Evolutionary conservation across 2,113 vertebrate genomes (phyloP).

Genomic region (Pipa parva): DNA sequence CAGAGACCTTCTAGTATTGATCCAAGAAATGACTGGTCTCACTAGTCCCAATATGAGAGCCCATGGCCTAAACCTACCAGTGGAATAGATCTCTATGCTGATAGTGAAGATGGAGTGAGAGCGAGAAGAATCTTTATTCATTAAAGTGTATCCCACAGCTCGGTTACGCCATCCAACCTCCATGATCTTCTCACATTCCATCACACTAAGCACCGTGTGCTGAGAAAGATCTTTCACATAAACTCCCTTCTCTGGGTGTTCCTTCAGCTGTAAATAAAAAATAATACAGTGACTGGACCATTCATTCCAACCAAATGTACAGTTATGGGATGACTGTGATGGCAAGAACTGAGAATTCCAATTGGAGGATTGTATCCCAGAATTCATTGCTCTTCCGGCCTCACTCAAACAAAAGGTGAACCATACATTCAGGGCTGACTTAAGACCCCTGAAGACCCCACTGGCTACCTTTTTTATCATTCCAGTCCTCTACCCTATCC

Average conservation of each 20-base stretch:
- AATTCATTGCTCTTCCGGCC: too few relatives aligned
- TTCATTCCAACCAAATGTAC: not conserved
- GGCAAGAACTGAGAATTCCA: not conserved
- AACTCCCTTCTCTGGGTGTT: slow-evolving; percentile 77
- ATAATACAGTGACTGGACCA: not conserved
- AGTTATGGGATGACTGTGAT: not conserved
- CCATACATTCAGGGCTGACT: too few relatives aligned
- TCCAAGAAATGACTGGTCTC: not conserved
- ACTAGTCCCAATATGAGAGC: too few relatives aligned
- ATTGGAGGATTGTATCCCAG: too few relatives aligned
- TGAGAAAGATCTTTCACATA: slow-evolving; percentile 78
- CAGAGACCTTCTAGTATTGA: too few relatives aligned
- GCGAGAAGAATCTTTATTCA: slow-evolving; percentile 84
- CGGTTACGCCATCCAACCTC: slow-evolving; percentile 79
- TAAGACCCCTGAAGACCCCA: too few relatives aligned
- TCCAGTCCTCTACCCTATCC: too few relatives aligned
- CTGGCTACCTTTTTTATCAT: too few relatives aligned
- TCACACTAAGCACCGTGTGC: slow-evolving; percentile 71
- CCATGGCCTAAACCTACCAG: slow-evolving; percentile 59
- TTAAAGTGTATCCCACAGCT: slow-evolving; percentile 77
- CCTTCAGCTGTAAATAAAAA: slow-evolving; percentile 73
- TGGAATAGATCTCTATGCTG: slow-evolving; percentile 76
- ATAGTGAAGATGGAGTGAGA: slow-evolving; percentile 87
- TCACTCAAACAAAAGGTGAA: too few relatives aligned
- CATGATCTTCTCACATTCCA: slow-evolving; percentile 76